Evolutionary conservation across 2,797 vertebrate species (phyloP), one percentile per base, ranked within the genome.

Genomic region (Thripadectes ignobilis): DNA sequence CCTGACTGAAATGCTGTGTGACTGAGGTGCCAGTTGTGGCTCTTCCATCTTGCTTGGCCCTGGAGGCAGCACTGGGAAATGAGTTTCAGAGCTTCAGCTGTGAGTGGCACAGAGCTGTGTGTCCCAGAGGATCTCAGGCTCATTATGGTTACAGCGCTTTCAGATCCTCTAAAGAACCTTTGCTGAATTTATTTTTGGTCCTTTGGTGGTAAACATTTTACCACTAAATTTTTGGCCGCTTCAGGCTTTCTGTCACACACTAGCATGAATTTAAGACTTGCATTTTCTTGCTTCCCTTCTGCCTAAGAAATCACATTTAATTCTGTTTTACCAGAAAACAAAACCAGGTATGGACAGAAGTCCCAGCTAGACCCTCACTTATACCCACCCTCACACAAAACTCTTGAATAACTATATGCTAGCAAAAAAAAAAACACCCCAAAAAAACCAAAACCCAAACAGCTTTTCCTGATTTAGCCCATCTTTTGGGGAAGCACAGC

Each of bases 21-120:
- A 30, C 49, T 0, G 2, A 6, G 2, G 0, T 19, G 20, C 55
- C 0, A 0, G 14, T 3, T 27, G 65, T 41, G 74, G 59, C 77
- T 85, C 32, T 83, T 57, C 57, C 5, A 2, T 34, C 2, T 3
- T 30, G 48, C 48, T 36, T 55, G 51, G 88, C 12, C 17, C 34
- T 27, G 49, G n/a, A 32, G 21, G 10, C 36, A 34, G 36, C 21
- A 22, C 24, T 46, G 45, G 74, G 41, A 74, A 91, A 26, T 49
- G 49, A 74, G 41, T 46, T 55, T 27, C 5, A 12, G 13, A 81
- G 80, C 59, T 55, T 43, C 63, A 73, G 55, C 38, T 79, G 32
- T 8, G 61, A 18, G 39, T 72, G 52, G 30, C 54, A 73, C 59
- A 34, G 57, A 78, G 34, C 74, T 73, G 26, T n/a, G 51, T 72